Evolutionary conservation across 2,113 vertebrate genomes (phyloP), one percentile per base, ranked within the genome.

Genomic region (Okapia johnstoni): DNA sequence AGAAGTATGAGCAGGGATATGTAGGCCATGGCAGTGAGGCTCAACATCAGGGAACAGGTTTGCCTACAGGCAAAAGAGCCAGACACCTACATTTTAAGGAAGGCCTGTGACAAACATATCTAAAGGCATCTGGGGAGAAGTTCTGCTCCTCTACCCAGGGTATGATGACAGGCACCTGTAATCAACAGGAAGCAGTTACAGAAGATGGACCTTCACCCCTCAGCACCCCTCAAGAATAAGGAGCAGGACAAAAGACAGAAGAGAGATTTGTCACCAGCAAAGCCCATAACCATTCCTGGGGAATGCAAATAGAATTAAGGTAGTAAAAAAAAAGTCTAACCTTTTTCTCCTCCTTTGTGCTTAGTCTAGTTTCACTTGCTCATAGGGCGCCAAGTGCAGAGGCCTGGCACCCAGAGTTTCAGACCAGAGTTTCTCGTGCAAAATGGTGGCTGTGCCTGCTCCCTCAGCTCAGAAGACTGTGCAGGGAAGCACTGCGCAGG

Each of bases 301-400:
- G 52, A 83, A 36, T 36, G 54, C 55, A 55, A 55, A 55, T 15
- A 55, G 3, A 55, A 55, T 40, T 13, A 23, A 33, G 10, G 50
- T 23, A 52, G 46, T n/a, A n/a, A n/a, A n/a, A 3, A 3, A 36
- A 25, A 36, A 55, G 6, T 55, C 80, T 55, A 55, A 83, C 52
- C 52, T 84, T 84, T 55, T 40, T 55, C n/a, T 55, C 55, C n/a
- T 40, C 80, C 80, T 55, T 83, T 84, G 80, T 55, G 52, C 52
- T 55, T 26, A 3, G 80, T 55, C 52, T 40, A 10, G 23, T 55
- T 55, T 55, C 80, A 55, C 7, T 55, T 55, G 52, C 21, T 40
- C 4, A 0, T 1, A 55, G 13, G 52, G 3, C 26, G n/a, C n/a
- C 12, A 14, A 1, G 13, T 16, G 21, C 12, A 26, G 52, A 40